Percentiles rank a stretch among this genome's conserved stretches.
Evolutionary conservation across 2,888 invertebrate species (phyloP).

Genomic region (Zaprionus bogoriensis): DNA sequence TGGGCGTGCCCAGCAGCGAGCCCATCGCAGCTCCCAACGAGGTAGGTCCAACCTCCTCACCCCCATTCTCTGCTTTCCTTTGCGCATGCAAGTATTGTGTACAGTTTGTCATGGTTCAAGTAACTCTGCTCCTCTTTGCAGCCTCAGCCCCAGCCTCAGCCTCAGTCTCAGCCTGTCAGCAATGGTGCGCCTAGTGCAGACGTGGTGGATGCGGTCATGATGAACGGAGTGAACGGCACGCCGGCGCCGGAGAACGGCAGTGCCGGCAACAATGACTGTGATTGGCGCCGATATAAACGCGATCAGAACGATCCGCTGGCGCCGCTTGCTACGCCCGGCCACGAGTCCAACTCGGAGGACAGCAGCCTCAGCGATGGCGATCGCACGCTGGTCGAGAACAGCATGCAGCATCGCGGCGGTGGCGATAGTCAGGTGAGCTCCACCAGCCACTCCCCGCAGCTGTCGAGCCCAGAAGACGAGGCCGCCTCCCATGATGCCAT

Average conservation of each 20-base stretch:
- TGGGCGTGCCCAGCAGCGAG: slow-evolving; percentile 83
- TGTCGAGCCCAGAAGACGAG: slow-evolving; percentile 82
- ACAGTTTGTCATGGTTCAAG: slow-evolving; percentile 13
- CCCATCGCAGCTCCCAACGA: slow-evolving; percentile 32
- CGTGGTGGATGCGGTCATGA: slow-evolving; percentile 81
- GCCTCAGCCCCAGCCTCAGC: too few relatives aligned
- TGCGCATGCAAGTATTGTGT: slow-evolving; percentile 29
- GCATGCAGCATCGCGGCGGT: slow-evolving; percentile 72
- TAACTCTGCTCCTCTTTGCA: slow-evolving; percentile 28
- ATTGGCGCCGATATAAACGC: slow-evolving; percentile 67
- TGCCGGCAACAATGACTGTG: slow-evolving; percentile 42
- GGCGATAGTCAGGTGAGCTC: slow-evolving; percentile 81
- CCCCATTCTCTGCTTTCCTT: background rate
- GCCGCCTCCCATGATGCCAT: slow-evolving; percentile 74
- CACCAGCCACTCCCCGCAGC: slow-evolving; percentile 81
- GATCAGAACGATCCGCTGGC: slow-evolving; percentile 56
- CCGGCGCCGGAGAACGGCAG: slow-evolving; percentile 24
- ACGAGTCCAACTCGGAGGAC: slow-evolving; percentile 89
- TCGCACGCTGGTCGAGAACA: slow-evolving; percentile 83
- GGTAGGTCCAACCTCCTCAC: slow-evolving; percentile 3
- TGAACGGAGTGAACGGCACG: slow-evolving; percentile 60
- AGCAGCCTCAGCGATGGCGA: slow-evolving; percentile 90
- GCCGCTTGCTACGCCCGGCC: slow-evolving; percentile 80
- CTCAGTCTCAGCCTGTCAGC: slow-evolving; percentile 47
- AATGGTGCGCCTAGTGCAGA: slow-evolving; percentile 73